Conservation (phyloP, 2,797 vertebrate genomes). For the Siniperca scherzeri region DNA sequence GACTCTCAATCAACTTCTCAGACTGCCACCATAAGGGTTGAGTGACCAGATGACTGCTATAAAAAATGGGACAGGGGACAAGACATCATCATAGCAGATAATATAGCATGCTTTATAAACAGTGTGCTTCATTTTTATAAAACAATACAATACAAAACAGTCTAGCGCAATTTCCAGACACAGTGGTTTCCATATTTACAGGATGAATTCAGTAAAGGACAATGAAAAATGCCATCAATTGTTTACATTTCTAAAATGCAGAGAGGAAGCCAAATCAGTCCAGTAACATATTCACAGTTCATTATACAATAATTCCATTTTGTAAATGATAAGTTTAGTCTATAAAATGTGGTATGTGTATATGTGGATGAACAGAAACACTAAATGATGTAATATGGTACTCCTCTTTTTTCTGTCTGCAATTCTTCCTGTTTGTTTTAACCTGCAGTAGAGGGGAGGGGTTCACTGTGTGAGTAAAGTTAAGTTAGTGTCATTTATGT, state of each 20-base stretch:
- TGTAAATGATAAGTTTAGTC: not conserved
- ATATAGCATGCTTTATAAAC: slow-evolving; percentile 78
- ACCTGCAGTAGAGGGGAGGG: not conserved
- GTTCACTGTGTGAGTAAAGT: not conserved
- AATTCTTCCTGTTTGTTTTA: not conserved
- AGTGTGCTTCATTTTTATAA: slow-evolving; percentile 75
- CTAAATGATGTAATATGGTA: not conserved
- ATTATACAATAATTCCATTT: slow-evolving; percentile 10
- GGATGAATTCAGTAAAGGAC: slow-evolving; percentile 34
- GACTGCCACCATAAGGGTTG: slow-evolving; percentile 24
- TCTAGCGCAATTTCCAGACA: slow-evolving; percentile 72
- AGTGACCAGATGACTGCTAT: slow-evolving; percentile 38
- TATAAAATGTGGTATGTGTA: slow-evolving; percentile 25
- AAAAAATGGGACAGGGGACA: slow-evolving; percentile 38
- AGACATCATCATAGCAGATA: slow-evolving; percentile 58
- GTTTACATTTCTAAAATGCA: slow-evolving; percentile 47
- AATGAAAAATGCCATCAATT: slow-evolving; percentile 41
- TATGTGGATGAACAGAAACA: not conserved
- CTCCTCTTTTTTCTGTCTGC: not conserved
- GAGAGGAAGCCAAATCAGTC: slow-evolving; percentile 31
- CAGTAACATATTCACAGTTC: slow-evolving; percentile 32
- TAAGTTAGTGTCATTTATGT: not conserved
- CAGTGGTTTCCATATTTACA: slow-evolving; percentile 69
- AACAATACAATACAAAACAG: slow-evolving; percentile 79
- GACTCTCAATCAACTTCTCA: slow-evolving; percentile 26